Percentiles rank a stretch among this genome's conserved stretches.
These are phyloP conservation scores for Tursiops truncatus DNA, from an alignment of 2,113 vertebrate genomes.

Conservation along the genomic window DNA sequence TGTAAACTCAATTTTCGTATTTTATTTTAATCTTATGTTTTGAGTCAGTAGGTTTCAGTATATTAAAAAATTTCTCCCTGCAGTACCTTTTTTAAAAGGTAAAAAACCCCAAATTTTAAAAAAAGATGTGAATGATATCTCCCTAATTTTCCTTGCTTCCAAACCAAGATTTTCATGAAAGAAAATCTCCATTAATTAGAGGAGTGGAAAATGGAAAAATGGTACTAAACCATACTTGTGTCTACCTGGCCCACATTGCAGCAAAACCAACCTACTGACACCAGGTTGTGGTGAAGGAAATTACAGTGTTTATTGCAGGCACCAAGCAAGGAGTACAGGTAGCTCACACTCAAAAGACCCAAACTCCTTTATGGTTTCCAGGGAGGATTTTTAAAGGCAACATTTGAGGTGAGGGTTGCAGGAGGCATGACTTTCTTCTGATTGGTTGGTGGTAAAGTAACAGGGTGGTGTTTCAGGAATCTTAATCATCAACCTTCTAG, in stretches of 20 bases:
- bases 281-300: background rate
- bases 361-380: background rate
- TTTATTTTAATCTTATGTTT: slow-evolving; percentile 36
- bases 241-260: background rate
- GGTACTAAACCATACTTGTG: background rate
- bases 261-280: background rate
- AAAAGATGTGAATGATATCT: background rate
- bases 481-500: background rate
- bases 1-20: slow-evolving; percentile 25
- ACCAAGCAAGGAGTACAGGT: background rate
- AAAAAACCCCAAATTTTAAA: background rate
- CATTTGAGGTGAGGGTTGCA: background rate
- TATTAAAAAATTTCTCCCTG: background rate
- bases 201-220: background rate
- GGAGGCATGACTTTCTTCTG: background rate
- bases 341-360: background rate
- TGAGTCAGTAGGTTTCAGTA: background rate
- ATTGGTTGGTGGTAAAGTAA: background rate
- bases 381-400: background rate
- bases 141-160: background rate
- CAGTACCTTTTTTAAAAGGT: background rate
- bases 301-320: background rate
- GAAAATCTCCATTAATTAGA: background rate
- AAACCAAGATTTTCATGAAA: slow-evolving; percentile 17
- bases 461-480: background rate